Evolutionary conservation across 2,797 vertebrate species (phyloP), one percentile per base, ranked within the genome.

Genomic region (Triplophysa bombifrons): DNA sequence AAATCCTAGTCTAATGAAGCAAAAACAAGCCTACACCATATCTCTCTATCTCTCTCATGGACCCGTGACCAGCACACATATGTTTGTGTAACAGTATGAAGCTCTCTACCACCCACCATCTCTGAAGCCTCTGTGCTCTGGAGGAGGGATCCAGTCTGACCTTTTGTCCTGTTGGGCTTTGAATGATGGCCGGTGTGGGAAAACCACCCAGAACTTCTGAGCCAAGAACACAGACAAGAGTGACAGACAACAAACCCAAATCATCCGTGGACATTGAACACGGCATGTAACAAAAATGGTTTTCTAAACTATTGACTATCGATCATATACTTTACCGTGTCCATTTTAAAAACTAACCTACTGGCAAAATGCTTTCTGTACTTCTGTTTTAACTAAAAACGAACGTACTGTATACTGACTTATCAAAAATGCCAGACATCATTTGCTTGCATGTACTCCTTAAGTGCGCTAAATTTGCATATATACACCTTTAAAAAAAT

Each of bases 161-260:
- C 72, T 74, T 74, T 61, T 74, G 72, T 61, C 72, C 72, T n/a
- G 25, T 61, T 63, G 58, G 30, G 72, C 25, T 63, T n/a, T 67
- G 61, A 80, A 48, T 67, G 63, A 80, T 74, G 78, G 63, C 61
- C 44, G 63, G 78, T 56, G 50, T 80, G 78, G 51, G 78, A 73
- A 80, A 72, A 55, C 78, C 70, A 73, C 77, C 78, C 78, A 80
- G 56, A 50, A 66, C 70, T 67, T 46, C 14, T 46, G 60, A 55
- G 34, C 48, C 19, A 44, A 27, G 69, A 51, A 55, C 17, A 13
- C 2, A 67, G 76, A 60, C 66, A 30, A 25, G 19, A 78, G 58
- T 48, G 70, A 65, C 3, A 3, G 60, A 72, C 58, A 65, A 19
- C 56, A 63, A 25, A 9, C 38, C 9, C 25, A 53, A 70, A 78